phyloP scores from a whole-genome alignment of 2,888 invertebrate species.

The Phyllotreta cruciferae region DNA sequence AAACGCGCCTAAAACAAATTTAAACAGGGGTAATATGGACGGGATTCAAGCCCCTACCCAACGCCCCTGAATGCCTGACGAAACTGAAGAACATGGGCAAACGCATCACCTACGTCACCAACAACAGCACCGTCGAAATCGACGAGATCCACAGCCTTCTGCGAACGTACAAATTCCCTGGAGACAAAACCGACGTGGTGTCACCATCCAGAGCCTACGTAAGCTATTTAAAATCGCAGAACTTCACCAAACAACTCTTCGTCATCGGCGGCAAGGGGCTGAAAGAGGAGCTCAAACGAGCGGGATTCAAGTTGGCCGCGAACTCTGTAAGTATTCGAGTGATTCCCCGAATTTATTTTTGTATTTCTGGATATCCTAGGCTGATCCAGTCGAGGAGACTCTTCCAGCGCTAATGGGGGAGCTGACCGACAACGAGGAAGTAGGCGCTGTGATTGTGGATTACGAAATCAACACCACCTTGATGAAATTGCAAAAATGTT shows the following conservation, averaged over 20 bases:
- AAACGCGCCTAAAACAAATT: constrained; percentile 22
- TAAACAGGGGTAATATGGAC: constrained; percentile 67
- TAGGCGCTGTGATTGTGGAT: constrained; percentile 68
- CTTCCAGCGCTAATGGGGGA: constrained; percentile 26
- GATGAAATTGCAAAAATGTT: constrained; percentile 62
- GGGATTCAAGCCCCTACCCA: constrained; percentile 55
- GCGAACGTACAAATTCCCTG: constrained; percentile 34
- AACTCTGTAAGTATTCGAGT: constrained; percentile 54
- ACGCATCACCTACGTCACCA: constrained; percentile 51
- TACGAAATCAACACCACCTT: constrained; percentile 63
- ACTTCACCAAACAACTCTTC: constrained; percentile 63
- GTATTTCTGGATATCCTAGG: constrained; percentile 21
- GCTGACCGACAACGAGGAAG: constrained; percentile 58
- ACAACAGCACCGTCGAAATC: constrained; percentile 42
- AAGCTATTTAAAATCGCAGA: constrained; percentile 63
- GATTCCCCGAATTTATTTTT: background rate
- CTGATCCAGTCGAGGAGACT: constrained; percentile 32
- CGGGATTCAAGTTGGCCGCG: constrained; percentile 61
- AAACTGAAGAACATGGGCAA: constrained; percentile 63
- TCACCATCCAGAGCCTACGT: constrained; percentile 63
- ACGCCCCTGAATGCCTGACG: constrained; percentile 60
- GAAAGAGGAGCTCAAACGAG: constrained; percentile 54
- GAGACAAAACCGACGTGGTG: constrained; percentile 59
- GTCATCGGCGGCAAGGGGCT: constrained; percentile 60
- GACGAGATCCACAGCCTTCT: constrained; percentile 54